Percentiles rank a stretch among this genome's conserved stretches.
These are phyloP conservation scores for Standfussiana lucernea DNA, from an alignment of 2,888 invertebrate genomes.

Conservation along the genomic window DNA sequence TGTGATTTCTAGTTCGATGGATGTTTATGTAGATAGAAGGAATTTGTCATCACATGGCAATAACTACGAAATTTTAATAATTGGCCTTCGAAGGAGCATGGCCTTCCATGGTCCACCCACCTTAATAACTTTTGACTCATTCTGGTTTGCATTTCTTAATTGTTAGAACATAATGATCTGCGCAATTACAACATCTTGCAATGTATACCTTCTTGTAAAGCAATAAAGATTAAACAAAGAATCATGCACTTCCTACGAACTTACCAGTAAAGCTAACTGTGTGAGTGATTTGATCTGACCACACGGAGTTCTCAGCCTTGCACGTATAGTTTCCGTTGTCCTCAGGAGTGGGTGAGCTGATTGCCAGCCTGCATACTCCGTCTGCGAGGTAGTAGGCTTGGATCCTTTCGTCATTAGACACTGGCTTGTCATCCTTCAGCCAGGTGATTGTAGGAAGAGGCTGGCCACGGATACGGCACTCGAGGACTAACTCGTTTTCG, in stretches of 20 bases:
- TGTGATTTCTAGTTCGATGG: too few species aligned
- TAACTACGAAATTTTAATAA: too few species aligned
- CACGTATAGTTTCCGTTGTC: slow-evolving; percentile 95
- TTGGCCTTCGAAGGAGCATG: too few species aligned
- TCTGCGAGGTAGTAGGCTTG: slow-evolving; percentile 93
- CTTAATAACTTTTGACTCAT: not conserved
- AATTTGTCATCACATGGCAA: too few species aligned
- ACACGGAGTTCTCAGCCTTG: slow-evolving; percentile 93
- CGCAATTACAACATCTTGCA: not conserved
- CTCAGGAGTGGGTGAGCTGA: slow-evolving; percentile 91
- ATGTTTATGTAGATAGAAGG: too few species aligned
- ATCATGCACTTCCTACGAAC: slow-evolving; percentile 10
- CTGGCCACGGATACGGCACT: slow-evolving; percentile 94
- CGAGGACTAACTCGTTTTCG: slow-evolving; percentile 94
- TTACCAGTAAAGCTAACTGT: slow-evolving; percentile 93
- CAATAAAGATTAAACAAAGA: not conserved
- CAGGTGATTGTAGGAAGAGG: slow-evolving; percentile 94
- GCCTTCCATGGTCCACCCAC: too few species aligned
- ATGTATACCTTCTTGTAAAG: not conserved
- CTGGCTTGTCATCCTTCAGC: slow-evolving; percentile 93
- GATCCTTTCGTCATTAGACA: slow-evolving; percentile 91
- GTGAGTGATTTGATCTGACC: slow-evolving; percentile 94
- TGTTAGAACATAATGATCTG: not conserved
- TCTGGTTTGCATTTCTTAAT: not conserved
- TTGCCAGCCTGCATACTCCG: slow-evolving; percentile 93